A percentile compares a stretch with the other conserved stretches of the same genome.
phyloP scores from a whole-genome alignment of 2,797 vertebrate species.

The Lacerta viridis region DNA sequence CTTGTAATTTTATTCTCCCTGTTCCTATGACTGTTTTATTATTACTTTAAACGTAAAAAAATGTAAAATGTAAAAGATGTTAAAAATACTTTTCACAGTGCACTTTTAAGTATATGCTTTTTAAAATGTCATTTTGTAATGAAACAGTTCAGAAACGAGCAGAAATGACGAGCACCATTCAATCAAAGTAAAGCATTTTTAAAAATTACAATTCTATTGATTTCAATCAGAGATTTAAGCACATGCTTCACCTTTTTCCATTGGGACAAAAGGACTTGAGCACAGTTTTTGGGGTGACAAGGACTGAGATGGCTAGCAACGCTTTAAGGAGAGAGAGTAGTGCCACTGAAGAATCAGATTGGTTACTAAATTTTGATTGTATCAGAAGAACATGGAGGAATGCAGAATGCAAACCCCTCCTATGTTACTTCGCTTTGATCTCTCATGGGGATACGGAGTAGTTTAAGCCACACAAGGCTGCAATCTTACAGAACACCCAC shows the following conservation, averaged over 20 bases:
- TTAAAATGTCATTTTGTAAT: too few relatives aligned
- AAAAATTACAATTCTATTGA: not conserved
- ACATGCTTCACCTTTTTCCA: too few relatives aligned
- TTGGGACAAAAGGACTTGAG: not conserved
- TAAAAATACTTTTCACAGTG: too few relatives aligned
- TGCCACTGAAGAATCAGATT: not conserved
- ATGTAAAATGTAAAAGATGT: too few relatives aligned
- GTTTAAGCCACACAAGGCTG: not conserved
- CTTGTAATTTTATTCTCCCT: too few relatives aligned
- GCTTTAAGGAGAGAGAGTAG: slow-evolving; percentile 10
- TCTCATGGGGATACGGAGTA: not conserved
- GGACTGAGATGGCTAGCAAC: not conserved
- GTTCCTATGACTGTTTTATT: too few relatives aligned
- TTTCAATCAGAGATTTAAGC: not conserved
- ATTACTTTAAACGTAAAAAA: too few relatives aligned
- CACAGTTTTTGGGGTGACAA: not conserved
- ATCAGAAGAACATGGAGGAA: slow-evolving; percentile 39
- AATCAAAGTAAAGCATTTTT: not conserved
- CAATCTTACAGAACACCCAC: too few relatives aligned
- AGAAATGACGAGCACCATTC: not conserved
- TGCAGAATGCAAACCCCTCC: not conserved
- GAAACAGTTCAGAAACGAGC: not conserved
- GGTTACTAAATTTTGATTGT: not conserved
- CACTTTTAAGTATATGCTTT: too few relatives aligned
- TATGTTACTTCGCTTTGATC: not conserved